Base-by-base conservation (phyloP, 2,888 invertebrate genomes). In the Scrobipalpa atriplicella region DNA sequence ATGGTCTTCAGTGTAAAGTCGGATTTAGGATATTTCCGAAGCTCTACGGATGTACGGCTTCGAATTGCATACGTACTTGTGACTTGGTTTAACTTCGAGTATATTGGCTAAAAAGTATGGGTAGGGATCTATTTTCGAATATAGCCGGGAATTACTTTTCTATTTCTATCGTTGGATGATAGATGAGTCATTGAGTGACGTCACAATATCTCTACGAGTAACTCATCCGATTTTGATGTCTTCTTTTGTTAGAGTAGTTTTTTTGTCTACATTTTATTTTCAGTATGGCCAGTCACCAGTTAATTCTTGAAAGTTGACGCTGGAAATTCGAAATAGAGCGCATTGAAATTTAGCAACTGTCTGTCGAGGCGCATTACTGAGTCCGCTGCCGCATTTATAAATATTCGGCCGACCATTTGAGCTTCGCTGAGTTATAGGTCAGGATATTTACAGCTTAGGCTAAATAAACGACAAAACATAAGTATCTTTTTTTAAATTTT, bases 311-410 rank as follows among this genome's bases (percentile, higher is more conserved):
- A 52, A 78, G 81, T 80, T 77, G 82, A 86, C 82, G 81, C 85
- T 81, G 81, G 81, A 80, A 79, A 83, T 85, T 83, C 76, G 80
- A 91, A 90, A 84, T 90, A 84, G 90, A 88, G 81, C 90, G 86
- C 86, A 87, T 87, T 90, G 91, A 92, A 89, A 92, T 92, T 89
- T 91, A 90, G 89, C 92, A 91, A 91, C 92, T 92, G 92, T 86
- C 89, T 86, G 88, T 86, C 87, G 83, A 79, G 82, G 77, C 82
- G 83, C 85, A 87, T 89, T 88, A 87, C 87, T 78, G 84, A 81
- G 79, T 83, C 78, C 76, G 83, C 88, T 84, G 82, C 85, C 80
- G 86, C 86, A 89, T 90, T 89, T 90, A 91, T 89, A 90, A 89
- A 90, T 89, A 87, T 86, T 89, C 84, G 72, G 78, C 76, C 78